Conservation (phyloP, 2,888 invertebrate genomes). For the Anaspis maculata region DNA sequence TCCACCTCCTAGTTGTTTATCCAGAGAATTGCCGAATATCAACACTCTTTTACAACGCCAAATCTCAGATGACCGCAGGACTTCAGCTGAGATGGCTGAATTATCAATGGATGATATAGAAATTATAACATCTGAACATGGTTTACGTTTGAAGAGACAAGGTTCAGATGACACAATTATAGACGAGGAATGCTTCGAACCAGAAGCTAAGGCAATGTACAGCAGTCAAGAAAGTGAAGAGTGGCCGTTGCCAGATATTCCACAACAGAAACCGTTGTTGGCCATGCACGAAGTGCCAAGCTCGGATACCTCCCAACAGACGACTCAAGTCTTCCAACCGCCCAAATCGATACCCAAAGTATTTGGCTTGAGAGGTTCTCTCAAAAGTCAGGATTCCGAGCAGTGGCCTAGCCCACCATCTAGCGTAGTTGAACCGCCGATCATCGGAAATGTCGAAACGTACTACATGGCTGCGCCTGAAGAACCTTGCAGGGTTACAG, state of each 20-base stretch:
- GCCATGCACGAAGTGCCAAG: slow-evolving; percentile 41
- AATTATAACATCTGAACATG: slow-evolving; percentile 41
- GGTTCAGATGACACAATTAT: slow-evolving; percentile 43
- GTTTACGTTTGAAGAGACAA: slow-evolving; percentile 36
- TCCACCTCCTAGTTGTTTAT: too few relatives aligned
- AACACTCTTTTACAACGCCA: slow-evolving; percentile 42
- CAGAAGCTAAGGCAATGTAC: slow-evolving; percentile 28
- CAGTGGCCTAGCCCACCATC: slow-evolving; percentile 79
- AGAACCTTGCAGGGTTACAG: slow-evolving; percentile 66
- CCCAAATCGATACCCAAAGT: slow-evolving; percentile 38
- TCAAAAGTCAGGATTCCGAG: slow-evolving; percentile 58
- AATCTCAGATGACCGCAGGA: slow-evolving; percentile 73
- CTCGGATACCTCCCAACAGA: slow-evolving; percentile 40
- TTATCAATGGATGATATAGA: slow-evolving; percentile 63
- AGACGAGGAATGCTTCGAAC: slow-evolving; percentile 40
- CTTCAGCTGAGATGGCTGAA: slow-evolving; percentile 78
- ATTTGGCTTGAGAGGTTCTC: slow-evolving; percentile 37
- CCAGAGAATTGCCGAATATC: slow-evolving; percentile 16
- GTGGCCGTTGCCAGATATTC: slow-evolving; percentile 68
- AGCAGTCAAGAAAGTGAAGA: slow-evolving; percentile 68
- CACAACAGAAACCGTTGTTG: slow-evolving; percentile 38
- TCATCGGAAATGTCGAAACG: slow-evolving; percentile 71
- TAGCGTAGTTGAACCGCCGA: slow-evolving; percentile 58
- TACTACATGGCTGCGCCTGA: slow-evolving; percentile 73
- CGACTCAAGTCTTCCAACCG: slow-evolving; percentile 38